phyloP scores from a whole-genome alignment of 1,140 invertebrate species.

The Aphidius ervi region DNA sequence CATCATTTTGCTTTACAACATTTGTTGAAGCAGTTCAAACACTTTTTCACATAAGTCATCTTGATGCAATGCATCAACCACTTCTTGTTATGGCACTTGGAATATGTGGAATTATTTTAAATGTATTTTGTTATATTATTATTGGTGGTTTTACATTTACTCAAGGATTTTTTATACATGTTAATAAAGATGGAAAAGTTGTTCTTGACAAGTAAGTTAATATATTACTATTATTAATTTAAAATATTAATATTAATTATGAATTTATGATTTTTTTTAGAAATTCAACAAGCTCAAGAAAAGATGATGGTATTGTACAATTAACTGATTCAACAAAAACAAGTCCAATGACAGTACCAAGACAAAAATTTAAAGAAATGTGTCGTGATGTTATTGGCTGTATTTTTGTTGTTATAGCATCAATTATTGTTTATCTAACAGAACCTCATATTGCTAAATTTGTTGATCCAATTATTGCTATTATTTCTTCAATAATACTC shows the following conservation, averaged over 20 bases:
- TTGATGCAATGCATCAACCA: conserved; percentile 68
- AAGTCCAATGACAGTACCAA: conserved; percentile 43
- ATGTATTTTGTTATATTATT: conserved; percentile 67
- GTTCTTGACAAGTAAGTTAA: conserved; percentile 53
- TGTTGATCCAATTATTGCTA: conserved; percentile 68
- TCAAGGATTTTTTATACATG: conserved; percentile 68
- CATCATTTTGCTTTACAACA: conserved; percentile 78
- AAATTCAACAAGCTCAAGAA: conserved; percentile 8
- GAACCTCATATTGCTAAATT: conserved; percentile 62
- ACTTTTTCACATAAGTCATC: conserved; percentile 70
- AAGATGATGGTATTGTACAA: conserved; percentile 48
- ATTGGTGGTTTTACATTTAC: conserved; percentile 78
- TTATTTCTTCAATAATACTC: conserved; percentile 62
- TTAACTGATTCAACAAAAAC: conserved; percentile 44
- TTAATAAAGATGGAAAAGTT: conserved; percentile 63
- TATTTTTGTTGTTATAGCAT: conserved; percentile 65
- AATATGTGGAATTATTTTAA: conserved; percentile 62
- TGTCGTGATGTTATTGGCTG: conserved; percentile 63
- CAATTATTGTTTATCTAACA: conserved; percentile 61
- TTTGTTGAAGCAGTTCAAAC: conserved; percentile 78
- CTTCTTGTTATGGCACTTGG: conserved; percentile 63
- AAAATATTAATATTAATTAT: neutral
- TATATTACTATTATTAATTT: conserved; percentile 1
- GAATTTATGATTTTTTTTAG: neutral
- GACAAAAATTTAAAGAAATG: conserved; percentile 55